Percentiles rank a stretch among this genome's conserved stretches.
phyloP scores from a whole-genome alignment of 2,888 invertebrate species.

The Clostera curtula region DNA sequence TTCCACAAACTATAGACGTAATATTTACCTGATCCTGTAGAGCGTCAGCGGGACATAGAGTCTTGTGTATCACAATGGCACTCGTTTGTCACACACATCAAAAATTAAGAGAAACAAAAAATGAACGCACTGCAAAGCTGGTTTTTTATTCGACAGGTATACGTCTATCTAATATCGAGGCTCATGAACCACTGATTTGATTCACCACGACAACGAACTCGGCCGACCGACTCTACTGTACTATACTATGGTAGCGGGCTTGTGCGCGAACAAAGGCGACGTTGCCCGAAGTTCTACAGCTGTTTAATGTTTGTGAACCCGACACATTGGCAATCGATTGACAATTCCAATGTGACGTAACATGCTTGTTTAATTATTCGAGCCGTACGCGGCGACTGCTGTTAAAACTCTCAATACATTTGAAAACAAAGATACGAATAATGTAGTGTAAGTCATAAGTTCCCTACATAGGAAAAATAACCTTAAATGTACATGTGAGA shows the following conservation, averaged over 20 bases:
- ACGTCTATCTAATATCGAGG: conserved; percentile 15
- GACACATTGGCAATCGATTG: conserved; percentile 54
- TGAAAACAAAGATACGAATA: too few species aligned
- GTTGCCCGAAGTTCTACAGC: conserved; percentile 51
- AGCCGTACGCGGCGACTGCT: too few species aligned
- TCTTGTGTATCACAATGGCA: conserved; percentile 26
- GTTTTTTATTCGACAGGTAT: conserved; percentile 27
- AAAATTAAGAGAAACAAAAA: conserved; percentile 15
- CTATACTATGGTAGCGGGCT: conserved; percentile 27
- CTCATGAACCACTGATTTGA: conserved; percentile 39
- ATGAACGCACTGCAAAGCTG: conserved; percentile 34
- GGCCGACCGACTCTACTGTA: conserved; percentile 30
- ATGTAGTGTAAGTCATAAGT: too few species aligned
- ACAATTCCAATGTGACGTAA: conserved; percentile 40
- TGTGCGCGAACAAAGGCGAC: conserved; percentile 52
- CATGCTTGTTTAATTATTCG: conserved; percentile 2
- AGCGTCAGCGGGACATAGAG: too few species aligned
- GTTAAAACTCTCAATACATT: too few species aligned
- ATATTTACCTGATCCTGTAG: too few species aligned
- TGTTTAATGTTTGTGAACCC: conserved; percentile 66
- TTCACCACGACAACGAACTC: conserved; percentile 36
- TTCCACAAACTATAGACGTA: too few species aligned
- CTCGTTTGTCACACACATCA: conserved; percentile 32
- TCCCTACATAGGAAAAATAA: too few species aligned
- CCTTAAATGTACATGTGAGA: too few species aligned